Percentiles rank a stretch among this genome's conserved stretches.
Evolutionary conservation across 2,888 invertebrate genomes (phyloP).

Genomic region (Andrena chrysosceles): DNA sequence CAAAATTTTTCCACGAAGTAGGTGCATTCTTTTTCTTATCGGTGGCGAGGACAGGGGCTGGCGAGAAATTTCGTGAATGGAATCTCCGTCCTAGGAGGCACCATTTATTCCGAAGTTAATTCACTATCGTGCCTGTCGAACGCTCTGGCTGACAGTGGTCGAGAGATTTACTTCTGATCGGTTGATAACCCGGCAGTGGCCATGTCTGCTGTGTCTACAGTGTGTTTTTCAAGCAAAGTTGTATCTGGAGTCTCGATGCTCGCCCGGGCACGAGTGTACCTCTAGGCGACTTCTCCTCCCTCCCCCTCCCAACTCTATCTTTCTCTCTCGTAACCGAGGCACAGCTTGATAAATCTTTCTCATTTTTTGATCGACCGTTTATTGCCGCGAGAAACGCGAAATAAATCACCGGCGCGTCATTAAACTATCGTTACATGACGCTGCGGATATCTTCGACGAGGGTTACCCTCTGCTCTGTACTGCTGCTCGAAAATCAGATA

Average conservation of each 20-base stretch:
- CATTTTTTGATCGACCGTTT: slow-evolving; percentile 67
- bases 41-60: slow-evolving; percentile 20
- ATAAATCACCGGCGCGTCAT: slow-evolving; percentile 62
- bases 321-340: slow-evolving; percentile 20
- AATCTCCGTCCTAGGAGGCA: slow-evolving; percentile 71
- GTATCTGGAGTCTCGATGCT: slow-evolving; percentile 56
- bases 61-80: slow-evolving; percentile 71
- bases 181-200: slow-evolving; percentile 79
- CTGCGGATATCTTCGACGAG: slow-evolving; percentile 40
- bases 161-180: slow-evolving; percentile 77
- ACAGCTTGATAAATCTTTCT: slow-evolving; percentile 64
- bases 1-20: slow-evolving; percentile 54
- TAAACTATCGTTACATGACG: slow-evolving; percentile 54
- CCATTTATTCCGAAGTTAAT: slow-evolving; percentile 80
- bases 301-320: not conserved
- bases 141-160: slow-evolving; percentile 70
- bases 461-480: slow-evolving; percentile 4
- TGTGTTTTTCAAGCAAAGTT: slow-evolving; percentile 73
- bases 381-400: slow-evolving; percentile 65
- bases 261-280: slow-evolving; percentile 59
- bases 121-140: slow-evolving; percentile 78
- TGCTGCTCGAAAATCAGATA: slow-evolving; percentile 58
- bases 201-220: slow-evolving; percentile 78
- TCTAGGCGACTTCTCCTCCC: slow-evolving; percentile 58
- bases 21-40: slow-evolving; percentile 59